Evolutionary conservation across 2,888 invertebrate species (phyloP), one percentile per base, ranked within the genome.

Genomic region (Cerceris rybyensis): DNA sequence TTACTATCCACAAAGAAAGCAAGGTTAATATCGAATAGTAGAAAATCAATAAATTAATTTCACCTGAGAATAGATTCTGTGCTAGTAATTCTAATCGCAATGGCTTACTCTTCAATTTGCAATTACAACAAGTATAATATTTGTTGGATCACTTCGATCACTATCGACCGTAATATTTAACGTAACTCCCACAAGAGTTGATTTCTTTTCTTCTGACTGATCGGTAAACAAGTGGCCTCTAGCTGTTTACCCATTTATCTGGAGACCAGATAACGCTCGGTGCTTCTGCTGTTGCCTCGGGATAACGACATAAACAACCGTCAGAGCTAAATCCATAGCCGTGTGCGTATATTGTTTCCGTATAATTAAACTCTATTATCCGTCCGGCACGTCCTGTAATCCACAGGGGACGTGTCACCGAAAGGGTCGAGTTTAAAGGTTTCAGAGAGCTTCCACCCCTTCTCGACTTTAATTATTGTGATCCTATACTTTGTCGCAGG

Each of bases 271-370:
- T 84, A 84, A 64, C 43, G 16, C 11, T 54, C 16, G n/a, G 9
- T 68, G 39, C 63, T 49, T 46, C n/a, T 42, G 49, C 46, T 9
- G 11, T 49, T 69, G 52, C 58, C 68, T 57, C 70, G 61, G 75
- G 76, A 64, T 71, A 81, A 79, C 70, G 77, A 68, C 81, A 75
- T 69, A 78, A 83, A 79, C 77, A 81, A 75, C 71, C 59, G 73
- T 42, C 54, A 28, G 11, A 28, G 14, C 52, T n/a, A 28, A 14
- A 61, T 6, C 16, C 14, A 6, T 17, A 16, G 9, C 13, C 69
- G 58, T 69, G 72, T 68, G 75, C 73, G 42, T 55, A 49, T 17
- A 28, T 70, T 50, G 55, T 72, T 64, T 69, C 72, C 75, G 61
- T 69, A 69, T 60, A 54, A 54, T 78, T 69, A 61, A 71, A 49